Base-by-base conservation (phyloP, 2,113 vertebrate genomes). In the Chrysochloris asiatica region DNA sequence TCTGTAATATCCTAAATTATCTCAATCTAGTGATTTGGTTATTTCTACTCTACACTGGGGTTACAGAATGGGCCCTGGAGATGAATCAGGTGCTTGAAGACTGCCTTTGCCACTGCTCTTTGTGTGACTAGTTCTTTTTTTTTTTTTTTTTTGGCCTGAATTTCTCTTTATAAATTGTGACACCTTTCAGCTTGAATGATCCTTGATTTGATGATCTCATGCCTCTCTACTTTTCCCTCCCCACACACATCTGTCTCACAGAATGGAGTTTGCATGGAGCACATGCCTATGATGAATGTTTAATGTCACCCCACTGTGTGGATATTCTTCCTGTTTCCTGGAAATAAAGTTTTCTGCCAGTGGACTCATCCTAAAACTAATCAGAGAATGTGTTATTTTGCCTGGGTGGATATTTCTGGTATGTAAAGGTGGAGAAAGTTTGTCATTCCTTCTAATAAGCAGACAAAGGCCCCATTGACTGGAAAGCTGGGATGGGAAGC, bases 331-430 rank as follows among this genome's bases (percentile, higher is more conserved):
- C 30, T 85, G 3, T 30, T 93, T 56, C 48, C 28, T 76, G 47
- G 84, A 94, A 88, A 79, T 82, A 67, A 93, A 75, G 30, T 63
- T 83, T 81, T 45, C 71, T 38, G 72, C 28, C 28, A 73, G 69
- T 26, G 82, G 45, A 14, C 73, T 52, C 12, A 86, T 41, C 14
- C 24, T 36, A 69, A 67, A 76, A 79, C 63, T 90, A 61, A 67
- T 71, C 63, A 85, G 50, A 79, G 59, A 26, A n/a, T 48, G 9
- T 79, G 47, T n/a, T 86, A 65, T 82, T 93, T 82, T 54, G 54
- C 69, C 67, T 83, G 47, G 30, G 63, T 91, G 92, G 73, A 89
- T 84, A 72, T 80, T 91, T 89, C 69, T 79, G 43, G 63, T 50
- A 54, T 91, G 86, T 43, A n/a, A 75, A 82, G 65, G 11, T 75